Evolutionary conservation across 1,140 invertebrate genomes (phyloP).

Genomic region (Pseudomyrmex gracilis): DNA sequence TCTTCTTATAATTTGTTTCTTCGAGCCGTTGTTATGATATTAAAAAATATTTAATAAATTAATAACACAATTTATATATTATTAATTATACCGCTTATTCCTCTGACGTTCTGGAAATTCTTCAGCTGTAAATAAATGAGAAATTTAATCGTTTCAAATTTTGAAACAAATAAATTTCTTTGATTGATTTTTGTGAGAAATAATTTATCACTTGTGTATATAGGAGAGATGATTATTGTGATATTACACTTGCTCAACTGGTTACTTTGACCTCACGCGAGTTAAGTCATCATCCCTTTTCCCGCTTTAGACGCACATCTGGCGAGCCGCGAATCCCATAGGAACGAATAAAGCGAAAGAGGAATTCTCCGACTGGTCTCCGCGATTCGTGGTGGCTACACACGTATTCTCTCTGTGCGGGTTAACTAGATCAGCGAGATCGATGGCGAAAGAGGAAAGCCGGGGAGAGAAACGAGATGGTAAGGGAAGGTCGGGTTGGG

Average conservation of each 20-base stretch:
- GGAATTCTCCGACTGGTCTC: background rate
- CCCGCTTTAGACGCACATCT: background rate
- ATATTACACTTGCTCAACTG: background rate
- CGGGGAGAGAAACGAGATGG: conserved; percentile 39
- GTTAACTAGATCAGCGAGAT: conserved; percentile 3
- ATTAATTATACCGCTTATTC: background rate
- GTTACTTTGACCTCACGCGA: background rate
- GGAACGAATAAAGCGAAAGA: conserved; percentile 18
- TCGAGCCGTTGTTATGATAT: no score
- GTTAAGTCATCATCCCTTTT: conserved; percentile 24
- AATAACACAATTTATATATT: background rate
- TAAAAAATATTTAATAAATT: background rate
- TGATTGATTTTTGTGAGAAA: background rate
- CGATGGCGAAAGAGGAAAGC: conserved; percentile 1
- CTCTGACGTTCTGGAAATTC: no score
- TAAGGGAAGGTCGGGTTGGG: conserved; percentile 58
- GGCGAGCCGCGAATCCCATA: background rate
- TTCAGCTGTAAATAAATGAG: no score
- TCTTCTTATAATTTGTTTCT: no score
- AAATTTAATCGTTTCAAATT: background rate
- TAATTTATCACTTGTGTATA: background rate
- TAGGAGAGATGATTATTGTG: background rate
- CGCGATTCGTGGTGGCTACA: background rate
- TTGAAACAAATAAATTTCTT: background rate
- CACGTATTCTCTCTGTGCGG: conserved; percentile 2